These are phyloP conservation scores for Platichthys flesus DNA, from an alignment of 2,113 vertebrate species.

Conservation along the genomic window DNA sequence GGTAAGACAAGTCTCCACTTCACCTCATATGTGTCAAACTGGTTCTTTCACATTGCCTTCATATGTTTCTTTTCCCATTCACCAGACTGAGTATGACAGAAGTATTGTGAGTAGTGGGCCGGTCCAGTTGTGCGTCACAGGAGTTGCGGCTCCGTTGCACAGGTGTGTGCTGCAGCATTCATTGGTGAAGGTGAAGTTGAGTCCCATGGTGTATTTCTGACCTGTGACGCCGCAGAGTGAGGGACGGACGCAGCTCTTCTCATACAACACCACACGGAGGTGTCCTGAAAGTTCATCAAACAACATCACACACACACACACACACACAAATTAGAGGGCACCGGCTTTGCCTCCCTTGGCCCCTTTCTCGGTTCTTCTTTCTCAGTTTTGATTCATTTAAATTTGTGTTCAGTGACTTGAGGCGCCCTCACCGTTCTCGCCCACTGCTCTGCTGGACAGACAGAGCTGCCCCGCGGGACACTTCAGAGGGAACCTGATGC, in stretches of 20 bases:
- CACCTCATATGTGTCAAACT: background rate
- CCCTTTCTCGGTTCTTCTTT: conserved; percentile 27
- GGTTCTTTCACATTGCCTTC: no score
- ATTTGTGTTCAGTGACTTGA: conserved; percentile 4
- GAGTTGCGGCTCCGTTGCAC: conserved; percentile 67
- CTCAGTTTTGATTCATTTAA: conserved; percentile 48
- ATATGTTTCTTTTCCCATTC: conserved; percentile 9
- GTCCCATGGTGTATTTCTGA: conserved; percentile 71
- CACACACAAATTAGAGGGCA: background rate
- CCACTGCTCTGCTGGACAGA: conserved; percentile 77
- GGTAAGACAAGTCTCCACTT: no score
- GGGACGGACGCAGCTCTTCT: conserved; percentile 77
- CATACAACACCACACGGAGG: conserved; percentile 76
- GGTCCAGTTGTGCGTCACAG: conserved; percentile 23
- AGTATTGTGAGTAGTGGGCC: conserved; percentile 42
- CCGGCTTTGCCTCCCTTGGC: background rate
- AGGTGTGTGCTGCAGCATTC: conserved; percentile 79
- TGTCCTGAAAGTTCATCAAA: conserved; percentile 64
- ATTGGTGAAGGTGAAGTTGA: conserved; percentile 83
- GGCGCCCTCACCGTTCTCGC: conserved; percentile 64
- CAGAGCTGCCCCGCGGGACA: conserved; percentile 78
- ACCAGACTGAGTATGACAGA: conserved; percentile 34
- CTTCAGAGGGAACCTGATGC: conserved; percentile 75
- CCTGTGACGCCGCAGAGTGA: conserved; percentile 72
- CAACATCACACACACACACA: background rate